Evolutionary conservation across 2,113 vertebrate species (phyloP), one percentile per base, ranked within the genome.

Genomic region (Carassius carassius): DNA sequence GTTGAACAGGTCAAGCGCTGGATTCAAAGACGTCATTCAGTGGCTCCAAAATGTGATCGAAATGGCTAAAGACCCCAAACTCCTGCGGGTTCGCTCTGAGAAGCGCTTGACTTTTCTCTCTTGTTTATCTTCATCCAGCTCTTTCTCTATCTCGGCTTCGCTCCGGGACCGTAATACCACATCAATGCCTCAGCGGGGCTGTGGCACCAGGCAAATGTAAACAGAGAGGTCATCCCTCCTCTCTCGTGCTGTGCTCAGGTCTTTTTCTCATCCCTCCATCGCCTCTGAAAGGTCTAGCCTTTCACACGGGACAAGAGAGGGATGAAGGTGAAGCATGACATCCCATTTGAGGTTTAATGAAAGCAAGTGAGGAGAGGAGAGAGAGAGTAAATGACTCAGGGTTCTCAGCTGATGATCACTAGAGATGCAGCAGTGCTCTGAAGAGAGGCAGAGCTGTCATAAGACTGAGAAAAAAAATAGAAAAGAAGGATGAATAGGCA

Each of bases 181-280:
- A 81, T 86, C 70, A 86, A 84, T 84, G 72, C 67, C 86, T 62
- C 84, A 58, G 85, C 78, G 41, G 87, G 87, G 77, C 83, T 75
- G 81, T 88, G 87, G 84, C 84, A 84, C 87, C 82, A 72, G 54
- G 75, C 87, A 69, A 47, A 85, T 69, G 74, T 81, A 87, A 87
- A 81, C 84, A 70, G n/a, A 82, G 86, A 87, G 86, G 80, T 85
- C 84, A 83, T 78, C 84, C 56, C 77, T 80, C 11, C 76, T 81
- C 63, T 67, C n/a, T 37, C 58, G 56, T 78, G 35, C 79, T 81
- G 78, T 69, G 78, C 78, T 69, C 62, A 69, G 78, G 78, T 70
- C 72, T 72, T 87, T 82, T 74, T 83, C 75, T 83, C 75, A 69
- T 88, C 69, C 58, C 49, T 85, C 49, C 51, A 56, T 74, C 58